Conservation (phyloP, 1,140 invertebrate genomes). For the Brachystomella parvula region DNA sequence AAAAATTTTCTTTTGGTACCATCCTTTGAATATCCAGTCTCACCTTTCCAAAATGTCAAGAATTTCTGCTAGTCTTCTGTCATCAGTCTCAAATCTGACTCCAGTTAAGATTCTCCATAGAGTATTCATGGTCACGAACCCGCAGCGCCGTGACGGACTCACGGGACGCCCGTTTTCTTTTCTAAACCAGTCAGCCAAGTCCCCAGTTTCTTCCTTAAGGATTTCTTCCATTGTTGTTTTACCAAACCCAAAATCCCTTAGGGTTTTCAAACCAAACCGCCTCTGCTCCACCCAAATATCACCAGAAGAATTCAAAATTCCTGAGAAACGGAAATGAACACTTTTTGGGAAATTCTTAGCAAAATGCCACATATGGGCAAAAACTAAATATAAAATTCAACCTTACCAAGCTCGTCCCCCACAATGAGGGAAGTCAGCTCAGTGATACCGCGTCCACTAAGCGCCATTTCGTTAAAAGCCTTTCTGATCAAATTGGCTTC, state of each 20-base stretch:
- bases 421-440: background rate
- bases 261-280: slow-evolving; percentile 6
- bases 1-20: too few relatives aligned
- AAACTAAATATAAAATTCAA: background rate
- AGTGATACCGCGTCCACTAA: background rate
- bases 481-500: background rate
- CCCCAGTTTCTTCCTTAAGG: slow-evolving; percentile 27
- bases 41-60: background rate
- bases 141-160: background rate
- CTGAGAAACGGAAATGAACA: background rate
- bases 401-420: background rate
- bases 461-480: background rate
- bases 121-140: slow-evolving; percentile 10
- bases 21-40: background rate
- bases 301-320: slow-evolving; percentile 8
- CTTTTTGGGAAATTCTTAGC: background rate
- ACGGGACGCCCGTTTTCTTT: background rate
- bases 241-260: slow-evolving; percentile 26
- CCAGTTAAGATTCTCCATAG: slow-evolving; percentile 24
- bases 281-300: slow-evolving; percentile 4
- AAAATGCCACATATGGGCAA: background rate
- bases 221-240: slow-evolving; percentile 22
- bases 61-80: background rate
- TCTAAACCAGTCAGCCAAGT: slow-evolving; percentile 14
- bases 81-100: background rate